These are phyloP conservation scores for Brachionus sp. DNA, from an alignment of 1,140 invertebrate genomes.

Conservation along the genomic window DNA sequence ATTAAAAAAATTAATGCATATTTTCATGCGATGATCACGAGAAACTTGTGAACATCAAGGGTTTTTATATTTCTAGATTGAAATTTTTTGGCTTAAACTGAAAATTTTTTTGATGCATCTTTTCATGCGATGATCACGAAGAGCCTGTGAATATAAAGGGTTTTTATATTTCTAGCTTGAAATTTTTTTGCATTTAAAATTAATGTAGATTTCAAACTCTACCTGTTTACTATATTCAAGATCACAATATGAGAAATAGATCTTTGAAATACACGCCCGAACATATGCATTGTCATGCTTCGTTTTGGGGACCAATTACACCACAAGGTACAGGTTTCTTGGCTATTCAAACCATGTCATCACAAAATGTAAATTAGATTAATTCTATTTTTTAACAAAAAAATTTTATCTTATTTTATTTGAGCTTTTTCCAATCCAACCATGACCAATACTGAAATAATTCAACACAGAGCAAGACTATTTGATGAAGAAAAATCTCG, in stretches of 20 bases:
- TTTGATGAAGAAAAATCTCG: neutral
- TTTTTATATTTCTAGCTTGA: neutral
- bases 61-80: neutral
- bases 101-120: neutral
- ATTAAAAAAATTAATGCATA: neutral
- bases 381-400: too few species aligned
- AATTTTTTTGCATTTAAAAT: too few species aligned
- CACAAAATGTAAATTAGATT: constrained; percentile 58
- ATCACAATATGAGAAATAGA: constrained; percentile 88
- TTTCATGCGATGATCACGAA: neutral
- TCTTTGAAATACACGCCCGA: constrained; percentile 93
- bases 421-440: too few species aligned
- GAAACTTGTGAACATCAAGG: neutral
- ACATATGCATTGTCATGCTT: constrained; percentile 88
- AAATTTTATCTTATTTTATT: too few species aligned
- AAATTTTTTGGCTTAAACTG: neutral
- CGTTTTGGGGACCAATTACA: constrained; percentile 92
- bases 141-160: neutral
- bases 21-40: neutral
- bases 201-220: constrained; percentile 93
- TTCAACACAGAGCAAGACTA: neutral
- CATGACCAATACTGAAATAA: neutral
- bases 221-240: constrained; percentile 82
- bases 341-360: constrained; percentile 75
- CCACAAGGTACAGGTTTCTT: constrained; percentile 89